Base-by-base conservation (phyloP, 2,888 invertebrate genomes). In the Hydrotaea diabolus region DNA sequence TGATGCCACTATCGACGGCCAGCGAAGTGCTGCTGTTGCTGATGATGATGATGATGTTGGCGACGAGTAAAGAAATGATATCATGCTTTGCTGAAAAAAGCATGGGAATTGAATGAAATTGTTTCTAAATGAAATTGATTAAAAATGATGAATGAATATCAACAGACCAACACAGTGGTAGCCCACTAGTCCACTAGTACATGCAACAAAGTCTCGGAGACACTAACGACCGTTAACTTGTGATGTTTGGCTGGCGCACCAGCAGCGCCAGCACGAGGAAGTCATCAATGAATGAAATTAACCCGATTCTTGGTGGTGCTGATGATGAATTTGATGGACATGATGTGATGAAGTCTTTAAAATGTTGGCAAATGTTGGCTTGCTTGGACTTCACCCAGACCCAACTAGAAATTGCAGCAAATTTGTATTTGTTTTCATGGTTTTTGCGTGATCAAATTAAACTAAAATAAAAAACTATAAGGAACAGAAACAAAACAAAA, bases 101-200 rank as follows among this genome's bases (percentile, higher is more conserved):
- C 69, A 69, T 69, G 69, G 3, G 62, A 69, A 57, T 71, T 75
- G 57, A 77, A 64, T 36, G 36, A 43, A 46, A 53, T 79, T 73
- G 49, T 79, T 79, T 79, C 64, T 79, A 31, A 77, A 74, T 80
- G 17, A 75, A 80, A 80, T 74, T 79, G 64, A 74, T 66, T 66
- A 46, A 75, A 80, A 49, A 75, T 62, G 36, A 71, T 73, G 75
- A 64, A 78, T 71, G 69, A 75, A 71, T 39, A 46, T 11, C 59
- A 39, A 39, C 59, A 83, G 26, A 39, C 66, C 71, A 78, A 21
- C 9, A 15, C 13, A 13, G n/a, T 13, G 43, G 7, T 13, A 36
- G 43, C 49, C 49, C 15, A 49, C 49, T 49, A n/a, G n/a, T n/a
- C n/a, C n/a, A n/a, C n/a, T n/a, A n/a, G n/a, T n/a, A n/a, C 49